Base-by-base conservation (phyloP, 92 coral and sea anemone genomes). In the Porites cylindrica region DNA sequence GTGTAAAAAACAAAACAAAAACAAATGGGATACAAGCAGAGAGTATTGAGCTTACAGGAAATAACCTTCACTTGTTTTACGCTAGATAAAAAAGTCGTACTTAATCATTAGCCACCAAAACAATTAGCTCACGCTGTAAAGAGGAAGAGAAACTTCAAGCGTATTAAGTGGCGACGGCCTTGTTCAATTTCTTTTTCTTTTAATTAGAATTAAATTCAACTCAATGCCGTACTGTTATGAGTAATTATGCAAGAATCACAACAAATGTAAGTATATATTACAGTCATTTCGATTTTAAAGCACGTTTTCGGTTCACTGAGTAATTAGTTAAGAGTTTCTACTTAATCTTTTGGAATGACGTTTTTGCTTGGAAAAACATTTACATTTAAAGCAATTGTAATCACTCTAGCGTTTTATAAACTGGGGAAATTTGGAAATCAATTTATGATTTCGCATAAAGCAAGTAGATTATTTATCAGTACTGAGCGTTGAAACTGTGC, bases 1-100 rank as follows among this genome's bases (percentile, higher is more conserved):
- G 21, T 56, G 61, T 70, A 83, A 75, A 62, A 65, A 64, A 23
- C 20, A 61, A 74, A 51, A 62, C 18, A 18, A 58, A 23, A 75
- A 73, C 26, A 50, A 52, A 23, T 62, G 62, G 13, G 8, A n/a
- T 18, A 29, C 64, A 32, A 14, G 20, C 70, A 23, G 10, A 62
- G 80, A 62, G 23, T 20, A 58, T 47, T 43, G 60, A 59, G 24
- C 18, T 47, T 19, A 74, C 87, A 83, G 87, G 80, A 83, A 62
- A 61, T 83, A 61, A 47, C 63, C 62, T 43, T 61, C 43, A 83
- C 64, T 64, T 83, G 63, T 62, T 72, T 60, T 62, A 69, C 26
- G 71, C 50, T 13, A 17, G 60, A 82, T 70, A 58, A 82, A n/a
- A 29, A 21, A 54, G 78, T 70, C 29, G 24, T 58, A 26, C 72